Base-by-base conservation (phyloP, 2,113 vertebrate genomes). In the Gavia stellata region DNA sequence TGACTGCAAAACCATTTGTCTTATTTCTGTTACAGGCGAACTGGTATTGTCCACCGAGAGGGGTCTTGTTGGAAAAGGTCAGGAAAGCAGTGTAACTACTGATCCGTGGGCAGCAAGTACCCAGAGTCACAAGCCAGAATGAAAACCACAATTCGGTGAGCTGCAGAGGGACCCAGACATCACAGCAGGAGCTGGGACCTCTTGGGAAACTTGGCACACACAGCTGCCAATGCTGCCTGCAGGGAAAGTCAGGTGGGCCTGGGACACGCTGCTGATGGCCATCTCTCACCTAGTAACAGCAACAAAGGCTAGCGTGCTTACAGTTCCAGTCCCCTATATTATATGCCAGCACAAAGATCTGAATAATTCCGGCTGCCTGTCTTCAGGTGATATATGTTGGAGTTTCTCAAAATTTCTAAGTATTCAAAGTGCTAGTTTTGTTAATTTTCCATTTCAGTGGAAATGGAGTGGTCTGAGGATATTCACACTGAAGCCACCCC, bases 401-500 rank as follows among this genome's bases (percentile, higher is more conserved):
- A 55, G 38, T 52, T 72, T 79, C 52, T 74, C 77, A 81, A 61
- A 55, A 45, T 34, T 45, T 23, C 1, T 6, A 88, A 52, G 31
- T 18, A 79, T 52, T 65, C 23, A 12, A 31, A 79, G 25, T 25
- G 21, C 36, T 89, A 59, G 45, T 71, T 92, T 75, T 89, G 65
- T 59, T 86, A 55, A 44, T 81, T 96, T 94, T 86, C 52, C 55
- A n/a, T 87, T 87, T 91, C 44, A 71, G 40, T 45, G 58, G 62
- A 80, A 88, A 77, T 33, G 6, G 13, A 86, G 49, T 33, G 61
- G 53, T 77, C 61, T 65, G 44, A 87, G 19, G 47, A 86, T 73
- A 44, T 44, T 90, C 29, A 34, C 52, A 50, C 12, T 47, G 78
- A 88, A 90, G 38, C 26, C 50, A 88, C 7, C 3, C 34, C 33